Conservation (phyloP, 2,888 invertebrate genomes). For the Aphodius sticticus region DNA sequence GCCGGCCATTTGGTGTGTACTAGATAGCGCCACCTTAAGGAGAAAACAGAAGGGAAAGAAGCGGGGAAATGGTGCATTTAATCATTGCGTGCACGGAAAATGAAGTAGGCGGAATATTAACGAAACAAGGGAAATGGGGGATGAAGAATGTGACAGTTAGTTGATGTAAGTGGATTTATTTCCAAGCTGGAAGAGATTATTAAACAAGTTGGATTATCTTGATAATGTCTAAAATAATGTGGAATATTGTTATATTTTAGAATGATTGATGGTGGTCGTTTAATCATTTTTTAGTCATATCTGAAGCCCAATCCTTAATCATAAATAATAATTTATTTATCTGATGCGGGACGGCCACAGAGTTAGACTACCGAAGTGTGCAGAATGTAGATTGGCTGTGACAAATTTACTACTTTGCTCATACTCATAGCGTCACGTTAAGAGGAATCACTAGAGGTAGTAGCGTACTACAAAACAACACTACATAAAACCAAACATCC, state of each 20-base stretch:
- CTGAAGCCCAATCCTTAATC: too few species aligned
- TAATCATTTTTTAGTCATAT: too few species aligned
- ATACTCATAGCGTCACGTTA: too few species aligned
- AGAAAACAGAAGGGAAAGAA: not conserved
- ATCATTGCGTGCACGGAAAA: not conserved
- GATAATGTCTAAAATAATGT: not conserved
- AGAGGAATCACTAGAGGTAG: too few species aligned
- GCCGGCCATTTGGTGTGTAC: not conserved
- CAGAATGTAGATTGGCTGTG: too few species aligned
- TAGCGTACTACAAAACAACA: too few species aligned
- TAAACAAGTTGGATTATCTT: not conserved
- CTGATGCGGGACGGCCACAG: too few species aligned
- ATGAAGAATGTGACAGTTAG: not conserved
- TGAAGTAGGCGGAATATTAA: not conserved
- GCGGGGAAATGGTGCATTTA: slow-evolving; percentile 4
- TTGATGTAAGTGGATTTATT: not conserved
- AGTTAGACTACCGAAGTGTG: too few species aligned
- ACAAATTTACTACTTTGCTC: too few species aligned
- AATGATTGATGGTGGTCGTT: not conserved
- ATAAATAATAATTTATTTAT: too few species aligned
- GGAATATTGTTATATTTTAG: not conserved
- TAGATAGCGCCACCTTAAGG: not conserved
- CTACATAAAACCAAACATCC: too few species aligned
- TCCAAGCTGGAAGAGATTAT: not conserved
- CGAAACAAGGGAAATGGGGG: not conserved